phyloP scores from a whole-genome alignment of 2,113 vertebrate genomes.

The Myotis davidii region DNA sequence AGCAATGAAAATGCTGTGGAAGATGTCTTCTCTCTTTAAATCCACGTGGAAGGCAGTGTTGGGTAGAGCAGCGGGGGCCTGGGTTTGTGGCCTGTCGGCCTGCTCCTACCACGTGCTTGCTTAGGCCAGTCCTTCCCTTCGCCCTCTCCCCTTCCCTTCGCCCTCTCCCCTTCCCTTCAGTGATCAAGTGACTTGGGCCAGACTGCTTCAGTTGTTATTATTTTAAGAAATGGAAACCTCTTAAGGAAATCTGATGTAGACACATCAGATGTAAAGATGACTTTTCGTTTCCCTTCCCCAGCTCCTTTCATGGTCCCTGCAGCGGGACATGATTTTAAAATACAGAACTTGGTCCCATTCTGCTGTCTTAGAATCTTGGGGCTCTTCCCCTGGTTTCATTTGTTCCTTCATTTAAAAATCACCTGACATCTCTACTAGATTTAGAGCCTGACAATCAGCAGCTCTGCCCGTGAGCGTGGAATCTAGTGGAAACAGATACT shows the following conservation, averaged over 20 bases:
- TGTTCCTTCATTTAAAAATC: not conserved
- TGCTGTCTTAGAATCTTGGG: not conserved
- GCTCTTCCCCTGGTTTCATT: not conserved
- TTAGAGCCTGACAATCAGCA: not conserved
- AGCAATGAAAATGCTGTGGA: conserved; percentile 5
- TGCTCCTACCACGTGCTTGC: rapidly evolving
- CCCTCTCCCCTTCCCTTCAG: not conserved
- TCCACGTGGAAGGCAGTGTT: not conserved
- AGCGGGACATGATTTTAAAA: not conserved
- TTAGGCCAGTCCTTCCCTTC: not conserved
- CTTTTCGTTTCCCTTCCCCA: not conserved
- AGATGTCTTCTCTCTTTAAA: not conserved
- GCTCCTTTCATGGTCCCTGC: not conserved
- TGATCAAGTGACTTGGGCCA: not conserved
- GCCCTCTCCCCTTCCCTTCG: not conserved
- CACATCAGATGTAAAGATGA: not conserved
- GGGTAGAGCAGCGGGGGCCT: rapidly evolving
- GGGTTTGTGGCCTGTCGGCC: not conserved
- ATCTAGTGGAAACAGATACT: not conserved
- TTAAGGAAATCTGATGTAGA: not conserved
- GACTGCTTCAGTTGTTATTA: not conserved
- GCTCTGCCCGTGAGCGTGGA: not conserved
- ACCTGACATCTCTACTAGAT: not conserved
- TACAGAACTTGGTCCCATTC: not conserved
- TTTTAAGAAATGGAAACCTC: not conserved